These are phyloP conservation scores for Trichonephila clavipes DNA, from an alignment of 1,140 invertebrate genomes.

Conservation along the genomic window DNA sequence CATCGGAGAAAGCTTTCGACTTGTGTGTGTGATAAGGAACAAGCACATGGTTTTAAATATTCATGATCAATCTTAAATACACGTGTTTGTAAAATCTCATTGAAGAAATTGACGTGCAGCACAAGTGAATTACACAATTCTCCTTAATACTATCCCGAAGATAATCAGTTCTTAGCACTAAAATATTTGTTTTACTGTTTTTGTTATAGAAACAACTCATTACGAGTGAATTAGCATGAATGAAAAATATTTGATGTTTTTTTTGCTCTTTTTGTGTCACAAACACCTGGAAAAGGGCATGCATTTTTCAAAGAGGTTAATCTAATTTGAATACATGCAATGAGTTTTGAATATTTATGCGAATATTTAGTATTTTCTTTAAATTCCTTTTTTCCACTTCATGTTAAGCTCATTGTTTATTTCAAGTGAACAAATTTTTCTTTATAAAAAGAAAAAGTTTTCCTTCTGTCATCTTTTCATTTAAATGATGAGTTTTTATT, in stretches of 20 bases:
- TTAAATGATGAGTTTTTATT: background rate
- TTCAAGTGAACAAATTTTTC: background rate
- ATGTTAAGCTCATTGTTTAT: background rate
- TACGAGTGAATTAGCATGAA: background rate
- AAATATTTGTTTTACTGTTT: background rate
- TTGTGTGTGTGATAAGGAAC: background rate
- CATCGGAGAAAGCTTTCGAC: background rate
- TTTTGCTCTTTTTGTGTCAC: background rate
- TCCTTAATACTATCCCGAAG: background rate
- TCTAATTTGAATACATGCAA: background rate
- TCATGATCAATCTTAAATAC: background rate
- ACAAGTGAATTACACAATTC: background rate
- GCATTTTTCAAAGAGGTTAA: background rate
- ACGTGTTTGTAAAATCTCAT: background rate
- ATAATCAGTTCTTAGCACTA: background rate
- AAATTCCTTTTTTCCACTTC: background rate
- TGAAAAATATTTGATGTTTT: background rate
- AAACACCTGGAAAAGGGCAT: constrained; percentile 11
- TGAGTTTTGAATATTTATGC: constrained; percentile 18
- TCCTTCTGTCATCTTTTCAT: background rate
- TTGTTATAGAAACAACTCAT: background rate
- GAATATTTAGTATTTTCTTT: background rate
- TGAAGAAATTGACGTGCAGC: background rate
- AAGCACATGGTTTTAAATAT: background rate
- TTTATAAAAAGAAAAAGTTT: background rate